Base-by-base conservation (phyloP, 1,140 invertebrate genomes). In the Gyrodactylus salaris region DNA sequence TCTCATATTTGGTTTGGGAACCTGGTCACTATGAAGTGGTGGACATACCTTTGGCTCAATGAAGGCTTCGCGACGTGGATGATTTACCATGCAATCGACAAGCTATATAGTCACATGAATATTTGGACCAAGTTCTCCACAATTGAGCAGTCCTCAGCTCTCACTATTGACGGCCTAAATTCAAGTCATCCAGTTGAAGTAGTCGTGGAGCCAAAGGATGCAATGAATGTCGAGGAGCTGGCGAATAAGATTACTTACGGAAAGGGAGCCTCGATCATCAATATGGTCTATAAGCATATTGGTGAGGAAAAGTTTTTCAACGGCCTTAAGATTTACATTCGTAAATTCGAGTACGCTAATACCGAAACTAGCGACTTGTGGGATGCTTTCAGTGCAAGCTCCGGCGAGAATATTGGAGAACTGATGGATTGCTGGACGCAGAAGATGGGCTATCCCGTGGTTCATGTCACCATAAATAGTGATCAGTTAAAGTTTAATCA, bases 361-460 rank as follows among this genome's bases (percentile, higher is more conserved):
- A 91, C 93, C 1, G 86, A 87, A 76, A 97, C 94, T 16, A 87
- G 90, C 79, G 89, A 98, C 79, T 83, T 99, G 69, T 99, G 93
- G 93, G 83, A 84, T 0, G 87, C 89, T 0, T 82, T 98, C 70
- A 88, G 87, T 77, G 86, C 89, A 86, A 27, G 1, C 24, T 24
- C 21, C 7, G 73, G 73, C 0, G 91, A 93, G 80, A 88, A 90
- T n/a, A 87, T 98, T 0, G 85, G 84, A 1, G 84, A 84, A 27
- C 86, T 98, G 0, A 98, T 99, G 93, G 87, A 87, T 0, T 88
- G 87, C 20, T 97, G 92, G 92, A 95, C 89, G 0, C 84, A 84
- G 77, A 89, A 93, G 79, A 90, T 89, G 85, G 92, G 91, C 25
- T 95, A 68, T 54, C 73, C 73, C 2, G 70, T 74, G 1, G 24